These are phyloP conservation scores for Phyllotreta cruciferae DNA, from an alignment of 2,888 invertebrate genomes.

Conservation along the genomic window DNA sequence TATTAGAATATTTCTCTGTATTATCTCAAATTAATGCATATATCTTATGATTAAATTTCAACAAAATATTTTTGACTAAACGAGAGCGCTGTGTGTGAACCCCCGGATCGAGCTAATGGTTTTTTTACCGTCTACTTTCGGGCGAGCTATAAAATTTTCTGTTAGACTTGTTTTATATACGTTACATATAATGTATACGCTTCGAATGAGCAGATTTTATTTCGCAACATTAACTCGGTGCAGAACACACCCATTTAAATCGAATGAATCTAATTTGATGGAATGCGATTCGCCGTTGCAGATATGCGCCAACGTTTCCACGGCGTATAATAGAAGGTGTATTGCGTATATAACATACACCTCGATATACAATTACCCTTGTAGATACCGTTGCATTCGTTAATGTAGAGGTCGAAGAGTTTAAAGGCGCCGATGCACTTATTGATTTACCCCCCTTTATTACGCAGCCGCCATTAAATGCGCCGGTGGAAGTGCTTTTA, in stretches of 20 bases:
- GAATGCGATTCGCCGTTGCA: constrained; percentile 20
- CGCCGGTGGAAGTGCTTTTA: constrained; percentile 50
- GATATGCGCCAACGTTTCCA: constrained; percentile 10
- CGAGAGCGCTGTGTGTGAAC: no score
- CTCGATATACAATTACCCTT: no score
- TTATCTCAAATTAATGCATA: no score
- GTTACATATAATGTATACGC: not conserved
- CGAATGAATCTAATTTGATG: constrained; percentile 29
- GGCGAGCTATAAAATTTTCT: not conserved
- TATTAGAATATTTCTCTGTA: no score
- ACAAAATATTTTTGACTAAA: no score
- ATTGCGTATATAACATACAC: no score
- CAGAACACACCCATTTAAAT: constrained; percentile 41
- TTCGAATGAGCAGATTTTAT: constrained; percentile 41
- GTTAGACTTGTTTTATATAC: not conserved
- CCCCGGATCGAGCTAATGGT: no score
- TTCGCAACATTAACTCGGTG: constrained; percentile 54
- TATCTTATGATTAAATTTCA: no score
- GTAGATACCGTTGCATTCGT: no score
- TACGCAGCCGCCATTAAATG: constrained; percentile 46
- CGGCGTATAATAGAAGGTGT: not conserved
- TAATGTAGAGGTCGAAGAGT: no score
- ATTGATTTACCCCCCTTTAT: constrained; percentile 50
- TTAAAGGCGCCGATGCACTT: constrained; percentile 41
- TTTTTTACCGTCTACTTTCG: constrained; percentile 1